Conservation (phyloP, 2,888 invertebrate species). For the Drosophila ustulata region DNA sequence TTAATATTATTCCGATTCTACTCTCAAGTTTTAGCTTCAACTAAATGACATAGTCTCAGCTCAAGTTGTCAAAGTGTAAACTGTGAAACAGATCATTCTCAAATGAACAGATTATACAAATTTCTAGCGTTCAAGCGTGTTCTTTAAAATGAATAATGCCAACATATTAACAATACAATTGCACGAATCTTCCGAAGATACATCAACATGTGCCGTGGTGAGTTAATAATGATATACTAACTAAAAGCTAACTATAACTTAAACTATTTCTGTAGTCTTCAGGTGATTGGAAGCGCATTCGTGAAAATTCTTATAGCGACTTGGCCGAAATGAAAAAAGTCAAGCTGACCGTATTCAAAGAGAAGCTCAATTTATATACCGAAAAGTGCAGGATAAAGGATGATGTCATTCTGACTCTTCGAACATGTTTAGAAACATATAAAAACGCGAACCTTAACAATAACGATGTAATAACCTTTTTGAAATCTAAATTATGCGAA, state of each 20-base stretch:
- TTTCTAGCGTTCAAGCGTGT: neutral
- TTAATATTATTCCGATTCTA: neutral
- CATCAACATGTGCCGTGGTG: conserved; percentile 19
- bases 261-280: conserved; percentile 7
- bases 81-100: neutral
- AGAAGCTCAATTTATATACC: conserved; percentile 34
- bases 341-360: conserved; percentile 37
- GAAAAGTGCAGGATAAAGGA: conserved; percentile 43
- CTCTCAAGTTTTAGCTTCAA: neutral
- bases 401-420: conserved; percentile 34
- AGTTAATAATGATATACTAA: conserved; percentile 4
- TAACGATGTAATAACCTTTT: conserved; percentile 14
- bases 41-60: neutral
- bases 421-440: conserved; percentile 42
- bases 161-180: conserved; percentile 39
- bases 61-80: neutral
- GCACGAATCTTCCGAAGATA: conserved; percentile 26
- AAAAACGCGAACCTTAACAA: conserved; percentile 30
- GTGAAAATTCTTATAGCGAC: conserved; percentile 23
- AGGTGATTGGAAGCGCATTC: conserved; percentile 28
- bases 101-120: conserved; percentile 11
- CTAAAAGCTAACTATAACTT: neutral
- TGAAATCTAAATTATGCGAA: conserved; percentile 33
- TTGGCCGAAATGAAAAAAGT: conserved; percentile 34
- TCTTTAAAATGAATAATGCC: conserved; percentile 36